Conservation (phyloP, 2,888 invertebrate species). For the Tridacna crocea region DNA sequence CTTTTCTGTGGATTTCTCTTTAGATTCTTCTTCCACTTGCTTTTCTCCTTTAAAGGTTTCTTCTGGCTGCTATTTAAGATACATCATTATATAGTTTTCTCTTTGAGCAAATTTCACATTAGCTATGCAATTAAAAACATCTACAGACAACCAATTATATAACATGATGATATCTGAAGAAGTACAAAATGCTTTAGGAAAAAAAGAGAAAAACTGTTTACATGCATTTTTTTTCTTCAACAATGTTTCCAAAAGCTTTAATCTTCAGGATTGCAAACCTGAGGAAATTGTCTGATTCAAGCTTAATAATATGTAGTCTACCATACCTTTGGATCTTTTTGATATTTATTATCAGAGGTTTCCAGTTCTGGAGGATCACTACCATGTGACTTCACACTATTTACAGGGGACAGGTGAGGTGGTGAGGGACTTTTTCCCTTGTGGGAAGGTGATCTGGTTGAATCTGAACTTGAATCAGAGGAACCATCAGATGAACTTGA, state of each 20-base stretch:
- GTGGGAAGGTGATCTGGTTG: slow-evolving; percentile 46
- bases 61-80: slow-evolving; percentile 4
- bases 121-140: too few species aligned
- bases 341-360: slow-evolving; percentile 8
- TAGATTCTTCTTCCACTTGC: slow-evolving; percentile 10
- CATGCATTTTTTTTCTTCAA: too few species aligned
- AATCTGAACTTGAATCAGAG: slow-evolving; percentile 37
- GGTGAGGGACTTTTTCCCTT: slow-evolving; percentile 49
- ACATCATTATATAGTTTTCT: not conserved
- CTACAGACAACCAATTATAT: too few species aligned
- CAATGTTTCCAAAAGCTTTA: too few species aligned
- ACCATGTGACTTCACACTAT: slow-evolving; percentile 51
- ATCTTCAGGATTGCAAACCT: too few species aligned
- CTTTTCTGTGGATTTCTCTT: slow-evolving; percentile 63
- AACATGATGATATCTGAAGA: too few species aligned
- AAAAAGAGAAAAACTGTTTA: too few species aligned
- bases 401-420: slow-evolving; percentile 57
- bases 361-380: slow-evolving; percentile 52
- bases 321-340: not conserved
- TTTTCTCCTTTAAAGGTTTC: not conserved
- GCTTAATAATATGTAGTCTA: too few species aligned
- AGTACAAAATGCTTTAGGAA: too few species aligned
- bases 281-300: too few species aligned
- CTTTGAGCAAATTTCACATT: too few species aligned
- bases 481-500: slow-evolving; percentile 53